Conservation (phyloP, 2,888 invertebrate species). For the Aelia acuminata region DNA sequence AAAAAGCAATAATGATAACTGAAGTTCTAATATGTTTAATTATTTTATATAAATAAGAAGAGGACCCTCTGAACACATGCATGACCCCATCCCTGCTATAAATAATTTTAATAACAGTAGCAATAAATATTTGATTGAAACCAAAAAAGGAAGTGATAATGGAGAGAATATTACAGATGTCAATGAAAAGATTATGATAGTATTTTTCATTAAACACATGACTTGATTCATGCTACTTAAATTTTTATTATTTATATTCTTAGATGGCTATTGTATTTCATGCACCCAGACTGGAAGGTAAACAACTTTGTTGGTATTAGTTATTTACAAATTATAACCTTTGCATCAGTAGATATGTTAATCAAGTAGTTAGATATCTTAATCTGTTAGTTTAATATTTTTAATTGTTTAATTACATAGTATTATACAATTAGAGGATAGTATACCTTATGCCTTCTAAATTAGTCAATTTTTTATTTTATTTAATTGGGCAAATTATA, state of each 20-base stretch:
- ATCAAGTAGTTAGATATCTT: not conserved
- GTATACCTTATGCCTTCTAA: not conserved
- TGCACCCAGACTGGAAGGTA: constrained; percentile 13
- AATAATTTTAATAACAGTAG: not conserved
- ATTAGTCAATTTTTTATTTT: not conserved
- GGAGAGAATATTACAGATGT: constrained; percentile 2
- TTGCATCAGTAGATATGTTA: not conserved
- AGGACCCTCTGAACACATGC: not conserved
- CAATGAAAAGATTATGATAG: not conserved
- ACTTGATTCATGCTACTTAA: constrained; percentile 43
- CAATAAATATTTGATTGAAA: not conserved
- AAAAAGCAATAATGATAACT: not conserved
- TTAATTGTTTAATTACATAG: not conserved
- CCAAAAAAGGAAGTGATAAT: not conserved
- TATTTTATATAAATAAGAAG: not conserved
- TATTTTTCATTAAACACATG: constrained; percentile 16
- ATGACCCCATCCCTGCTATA: not conserved
- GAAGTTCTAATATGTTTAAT: not conserved
- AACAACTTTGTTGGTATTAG: constrained; percentile 1
- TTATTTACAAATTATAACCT: not conserved
- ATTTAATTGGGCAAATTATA: not conserved
- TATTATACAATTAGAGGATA: not conserved
- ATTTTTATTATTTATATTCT: constrained; percentile 8
- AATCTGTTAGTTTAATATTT: too few relatives aligned
- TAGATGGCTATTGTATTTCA: constrained; percentile 14